A percentile compares a stretch with the other conserved stretches of the same genome.
Evolutionary conservation across 2,888 invertebrate genomes (phyloP).

Genomic region (Pollenia griseotomentosa): DNA sequence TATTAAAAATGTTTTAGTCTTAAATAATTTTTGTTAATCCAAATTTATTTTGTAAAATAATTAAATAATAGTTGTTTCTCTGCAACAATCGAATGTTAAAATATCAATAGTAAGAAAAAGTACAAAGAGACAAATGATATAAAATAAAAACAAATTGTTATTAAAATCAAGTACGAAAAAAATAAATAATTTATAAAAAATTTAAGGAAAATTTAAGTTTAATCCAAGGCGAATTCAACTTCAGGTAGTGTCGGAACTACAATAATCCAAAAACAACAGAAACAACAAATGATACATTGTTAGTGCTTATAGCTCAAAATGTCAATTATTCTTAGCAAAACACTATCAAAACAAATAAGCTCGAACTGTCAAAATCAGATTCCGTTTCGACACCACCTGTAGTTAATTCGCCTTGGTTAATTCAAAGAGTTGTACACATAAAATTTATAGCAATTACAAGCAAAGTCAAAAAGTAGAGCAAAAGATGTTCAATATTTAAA

Average conservation of each 20-base stretch:
- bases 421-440: too few species aligned
- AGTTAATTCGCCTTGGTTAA: not conserved
- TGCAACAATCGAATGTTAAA: not conserved
- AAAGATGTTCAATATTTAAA: too few species aligned
- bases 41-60: conserved; percentile 33
- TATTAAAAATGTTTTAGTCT: conserved; percentile 70
- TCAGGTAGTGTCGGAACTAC: too few species aligned
- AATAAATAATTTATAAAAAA: conserved; percentile 53
- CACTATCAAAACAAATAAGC: too few species aligned
- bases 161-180: conserved; percentile 26
- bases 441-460: too few species aligned
- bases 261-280: too few species aligned
- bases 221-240: not conserved
- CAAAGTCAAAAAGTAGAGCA: too few species aligned
- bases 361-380: too few species aligned
- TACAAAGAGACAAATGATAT: conserved; percentile 82
- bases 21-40: conserved; percentile 28
- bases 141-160: conserved; percentile 33
- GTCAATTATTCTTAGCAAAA: too few species aligned
- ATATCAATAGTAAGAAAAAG: conserved; percentile 69
- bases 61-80: not conserved
- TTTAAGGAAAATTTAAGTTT: not conserved
- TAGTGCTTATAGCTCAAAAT: too few species aligned
- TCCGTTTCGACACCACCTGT: too few species aligned
- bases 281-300: too few species aligned